phyloP scores from a whole-genome alignment of 2,113 vertebrate species.

The Mirounga angustirostris region DNA sequence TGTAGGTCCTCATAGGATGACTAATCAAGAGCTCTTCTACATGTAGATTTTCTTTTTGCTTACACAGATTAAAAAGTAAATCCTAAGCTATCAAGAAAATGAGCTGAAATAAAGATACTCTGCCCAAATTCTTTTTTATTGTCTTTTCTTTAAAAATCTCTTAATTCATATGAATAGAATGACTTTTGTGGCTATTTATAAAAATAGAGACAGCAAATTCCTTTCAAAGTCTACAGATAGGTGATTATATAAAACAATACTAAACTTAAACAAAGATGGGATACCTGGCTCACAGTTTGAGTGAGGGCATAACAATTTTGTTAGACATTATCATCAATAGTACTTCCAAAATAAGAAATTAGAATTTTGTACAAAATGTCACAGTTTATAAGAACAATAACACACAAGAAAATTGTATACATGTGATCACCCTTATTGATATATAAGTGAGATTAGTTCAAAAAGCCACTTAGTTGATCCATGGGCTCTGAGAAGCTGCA shows the following conservation, averaged over 20 bases:
- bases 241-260: neutral
- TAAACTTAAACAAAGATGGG: neutral
- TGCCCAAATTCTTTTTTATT: slow-evolving; percentile 7
- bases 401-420: neutral
- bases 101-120: neutral
- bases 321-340: neutral
- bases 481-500: neutral
- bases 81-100: neutral
- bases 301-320: neutral
- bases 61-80: slow-evolving; percentile 26
- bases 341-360: slow-evolving; percentile 12
- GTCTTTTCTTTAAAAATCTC: neutral
- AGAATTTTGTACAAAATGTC: neutral
- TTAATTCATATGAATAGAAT: neutral
- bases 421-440: neutral
- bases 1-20: neutral
- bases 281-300: neutral
- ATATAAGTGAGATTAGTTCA: neutral
- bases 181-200: neutral
- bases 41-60: neutral
- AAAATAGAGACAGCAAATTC: neutral
- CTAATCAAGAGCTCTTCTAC: neutral
- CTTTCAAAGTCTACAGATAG: neutral
- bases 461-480: neutral
- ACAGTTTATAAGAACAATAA: neutral